A percentile compares a stretch with the other conserved stretches of the same genome.
phyloP scores from a whole-genome alignment of 2,888 invertebrate species.

The Sminthurides aquaticus region DNA sequence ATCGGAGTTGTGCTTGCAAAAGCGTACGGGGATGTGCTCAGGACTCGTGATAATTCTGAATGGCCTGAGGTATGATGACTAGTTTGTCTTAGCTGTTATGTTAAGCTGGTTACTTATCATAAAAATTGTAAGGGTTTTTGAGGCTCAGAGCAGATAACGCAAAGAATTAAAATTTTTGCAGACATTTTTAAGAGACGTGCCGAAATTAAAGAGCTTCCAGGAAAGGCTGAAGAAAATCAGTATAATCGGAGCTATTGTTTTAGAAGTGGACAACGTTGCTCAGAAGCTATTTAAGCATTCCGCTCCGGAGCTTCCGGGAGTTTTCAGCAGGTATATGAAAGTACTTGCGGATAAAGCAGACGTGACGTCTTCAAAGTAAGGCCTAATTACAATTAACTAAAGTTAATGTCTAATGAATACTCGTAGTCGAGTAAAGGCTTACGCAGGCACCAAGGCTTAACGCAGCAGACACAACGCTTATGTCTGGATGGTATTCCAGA shows the following conservation, averaged over 20 bases:
- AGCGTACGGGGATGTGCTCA: slow-evolving; percentile 9
- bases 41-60: too few species aligned
- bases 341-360: not conserved
- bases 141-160: too few species aligned
- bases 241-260: slow-evolving; percentile 9
- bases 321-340: slow-evolving; percentile 13
- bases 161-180: too few species aligned
- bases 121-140: too few species aligned
- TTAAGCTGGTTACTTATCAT: too few species aligned
- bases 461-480: not conserved
- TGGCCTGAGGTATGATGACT: too few species aligned
- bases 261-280: slow-evolving; percentile 11
- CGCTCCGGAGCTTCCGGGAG: not conserved
- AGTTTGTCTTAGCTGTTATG: too few species aligned
- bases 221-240: not conserved
- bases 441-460: not conserved
- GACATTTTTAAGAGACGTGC: not conserved
- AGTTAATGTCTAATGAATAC: not conserved
- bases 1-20: slow-evolving; percentile 2
- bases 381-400: not conserved
- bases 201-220: not conserved
- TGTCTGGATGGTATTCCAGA: too few species aligned
- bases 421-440: not conserved
- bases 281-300: slow-evolving; percentile 9
- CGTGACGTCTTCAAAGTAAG: not conserved